A percentile compares a stretch with the other conserved stretches of the same genome.
Evolutionary conservation across 2,113 vertebrate genomes (phyloP).

Genomic region (Platysteira castanea): DNA sequence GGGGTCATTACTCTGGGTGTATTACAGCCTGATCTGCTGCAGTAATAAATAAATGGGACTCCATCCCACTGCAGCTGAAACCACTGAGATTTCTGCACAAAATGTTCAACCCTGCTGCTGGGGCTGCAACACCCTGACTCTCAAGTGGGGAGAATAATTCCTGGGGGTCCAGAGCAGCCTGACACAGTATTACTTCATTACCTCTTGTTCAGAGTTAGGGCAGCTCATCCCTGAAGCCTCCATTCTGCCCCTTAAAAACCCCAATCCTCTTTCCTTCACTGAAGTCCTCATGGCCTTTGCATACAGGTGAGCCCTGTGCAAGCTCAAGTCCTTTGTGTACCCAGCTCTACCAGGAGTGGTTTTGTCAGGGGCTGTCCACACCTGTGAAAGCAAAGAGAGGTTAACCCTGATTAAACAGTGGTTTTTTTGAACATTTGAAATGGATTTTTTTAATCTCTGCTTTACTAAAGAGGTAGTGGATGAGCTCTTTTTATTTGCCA

Average conservation of each 20-base stretch:
- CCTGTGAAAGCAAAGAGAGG: neutral
- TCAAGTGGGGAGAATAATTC: neutral
- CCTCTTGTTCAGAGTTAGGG: neutral
- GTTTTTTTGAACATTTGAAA: neutral
- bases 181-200: accelerated
- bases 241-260: neutral
- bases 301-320: neutral
- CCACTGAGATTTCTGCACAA: neutral
- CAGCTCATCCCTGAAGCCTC: neutral
- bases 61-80: neutral
- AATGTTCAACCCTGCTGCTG: neutral
- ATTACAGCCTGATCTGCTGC: neutral
- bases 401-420: neutral
- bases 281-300: neutral
- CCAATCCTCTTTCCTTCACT: neutral
- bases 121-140: neutral
- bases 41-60: neutral
- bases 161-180: neutral
- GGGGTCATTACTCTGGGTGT: neutral
- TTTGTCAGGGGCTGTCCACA: neutral
- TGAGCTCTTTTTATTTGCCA: neutral
- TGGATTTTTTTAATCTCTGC: neutral
- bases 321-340: too few species aligned
- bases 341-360: too few species aligned
- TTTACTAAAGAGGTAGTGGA: neutral